phyloP scores from a whole-genome alignment of 2,797 vertebrate species.

The Forpus xanthops region DNA sequence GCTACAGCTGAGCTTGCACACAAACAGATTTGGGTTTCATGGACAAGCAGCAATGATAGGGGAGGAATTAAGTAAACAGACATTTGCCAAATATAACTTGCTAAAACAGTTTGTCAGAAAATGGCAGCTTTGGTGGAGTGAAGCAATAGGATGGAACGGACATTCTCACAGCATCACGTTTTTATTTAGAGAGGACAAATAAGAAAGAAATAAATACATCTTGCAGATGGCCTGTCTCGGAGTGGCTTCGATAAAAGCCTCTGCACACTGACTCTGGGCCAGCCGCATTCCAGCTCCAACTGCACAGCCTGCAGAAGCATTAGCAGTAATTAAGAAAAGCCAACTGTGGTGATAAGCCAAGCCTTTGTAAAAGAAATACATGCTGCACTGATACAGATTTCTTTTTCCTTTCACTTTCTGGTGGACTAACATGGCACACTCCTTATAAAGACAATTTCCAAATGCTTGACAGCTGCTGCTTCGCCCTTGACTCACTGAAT shows the following conservation, averaged over 20 bases:
- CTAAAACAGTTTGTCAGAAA: not conserved
- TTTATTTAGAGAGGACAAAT: constrained; percentile 23
- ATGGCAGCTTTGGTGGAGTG: not conserved
- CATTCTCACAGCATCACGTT: not conserved
- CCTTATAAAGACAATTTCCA: not conserved
- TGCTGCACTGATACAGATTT: not conserved
- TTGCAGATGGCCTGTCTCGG: not conserved
- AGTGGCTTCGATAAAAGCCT: not conserved
- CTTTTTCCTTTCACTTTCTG: not conserved
- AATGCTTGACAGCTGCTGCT: not conserved
- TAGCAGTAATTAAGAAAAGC: constrained; percentile 16
- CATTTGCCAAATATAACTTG: constrained; percentile 15
- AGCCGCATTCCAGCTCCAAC: constrained; percentile 12
- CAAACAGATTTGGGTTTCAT: not conserved
- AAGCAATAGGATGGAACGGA: not conserved
- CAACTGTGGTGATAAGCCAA: not conserved
- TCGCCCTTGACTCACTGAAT: not conserved
- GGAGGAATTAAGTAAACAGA: constrained; percentile 13
- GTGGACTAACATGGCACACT: not conserved
- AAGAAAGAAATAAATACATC: not conserved
- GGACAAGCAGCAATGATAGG: not conserved
- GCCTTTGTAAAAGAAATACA: not conserved
- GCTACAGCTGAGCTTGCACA: not conserved
- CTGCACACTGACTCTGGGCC: not conserved
- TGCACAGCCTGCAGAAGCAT: constrained; percentile 12